Base-by-base conservation (phyloP, 2,113 vertebrate genomes). In the Collichthys lucidus region DNA sequence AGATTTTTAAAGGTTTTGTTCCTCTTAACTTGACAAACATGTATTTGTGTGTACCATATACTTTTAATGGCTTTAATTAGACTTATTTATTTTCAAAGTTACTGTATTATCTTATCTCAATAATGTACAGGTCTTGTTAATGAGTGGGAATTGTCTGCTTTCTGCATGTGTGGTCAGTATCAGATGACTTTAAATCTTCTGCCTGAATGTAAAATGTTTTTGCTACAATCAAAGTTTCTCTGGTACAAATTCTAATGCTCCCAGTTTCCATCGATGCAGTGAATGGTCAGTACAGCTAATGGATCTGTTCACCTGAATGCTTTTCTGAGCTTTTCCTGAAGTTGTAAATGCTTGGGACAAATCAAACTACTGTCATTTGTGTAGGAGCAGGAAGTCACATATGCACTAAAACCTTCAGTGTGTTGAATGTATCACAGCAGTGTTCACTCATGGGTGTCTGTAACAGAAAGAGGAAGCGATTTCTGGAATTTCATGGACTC, bases 391-490 rank as follows among this genome's bases (percentile, higher is more conserved):
- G 47, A 47, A 31, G 57, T 75, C 55, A n/a, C 47, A 66, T 35
- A 65, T 64, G 87, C 73, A 83, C 52, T 65, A 42, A 71, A 56
- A 55, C 60, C 14, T n/a, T 42, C 71, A 11, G 5, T 74, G 11
- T 55, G 64, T 62, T 86, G 88, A 92, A 82, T 90, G 90, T 91
- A 88, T 50, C 16, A 9, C 52, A 40, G 29, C 49, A 79, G 83
- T 57, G 16, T 20, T 71, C n/a, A 5, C 63, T 16, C 40, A 1
- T 35, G 26, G 56, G 20, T 29, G 66, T 29, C 46, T 64, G 31
- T 40, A 20, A 15, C 20, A 14, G 22, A 61, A 12, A 22, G 22
- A 29, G 6, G 35, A 42, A 49, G 4, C 14, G 2, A 26, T 40
- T 50, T 64, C 3, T 9, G 24, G 24, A 65, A 16, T 73, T 26